Evolutionary conservation across 2,888 invertebrate species (phyloP), one percentile per base, ranked within the genome.

Genomic region (Syritta pipiens): DNA sequence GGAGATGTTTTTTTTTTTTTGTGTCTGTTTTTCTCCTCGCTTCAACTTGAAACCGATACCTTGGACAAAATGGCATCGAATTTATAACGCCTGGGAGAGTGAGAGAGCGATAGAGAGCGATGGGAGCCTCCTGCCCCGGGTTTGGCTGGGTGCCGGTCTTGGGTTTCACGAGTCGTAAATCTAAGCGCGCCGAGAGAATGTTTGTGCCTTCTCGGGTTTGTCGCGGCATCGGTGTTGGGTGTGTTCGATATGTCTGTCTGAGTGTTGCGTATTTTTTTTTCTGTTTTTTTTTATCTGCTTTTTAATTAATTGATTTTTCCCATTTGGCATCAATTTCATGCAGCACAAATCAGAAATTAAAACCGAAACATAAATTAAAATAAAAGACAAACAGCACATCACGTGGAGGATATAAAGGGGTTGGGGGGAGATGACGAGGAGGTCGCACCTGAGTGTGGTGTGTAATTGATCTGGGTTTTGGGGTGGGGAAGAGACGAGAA

Each of bases 271-370:
- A 30, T 30, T 17, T 22, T n/a, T n/a, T n/a, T n/a, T n/a, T n/a
- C n/a, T n/a, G n/a, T n/a, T n/a, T n/a, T n/a, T 57, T 60, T 76
- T 65, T 74, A 74, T 79, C 67, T 68, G 74, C 74, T 69, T 72
- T 69, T 81, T 74, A 81, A 81, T 81, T 81, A 74, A 81, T 81
- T 68, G 81, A 81, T 81, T 81, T 81, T 75, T 75, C 10, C 59
- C 75, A 75, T 81, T 81, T 69, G 75, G 81, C 68, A 75, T 75
- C 81, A 75, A 81, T 81, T 81, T 81, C 81, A 81, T 63, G 81
- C 68, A 75, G 81, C 75, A 81, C 81, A 81, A 81, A 81, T 81
- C 81, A 81, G 81, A 81, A 81, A 81, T 81, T 81, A 59, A 81
- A 81, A 68, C 68, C 81, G 53, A 74, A 74, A 75, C 81, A 81